Evolutionary conservation across 2,888 invertebrate genomes (phyloP).

Genomic region (Smittia sp.): DNA sequence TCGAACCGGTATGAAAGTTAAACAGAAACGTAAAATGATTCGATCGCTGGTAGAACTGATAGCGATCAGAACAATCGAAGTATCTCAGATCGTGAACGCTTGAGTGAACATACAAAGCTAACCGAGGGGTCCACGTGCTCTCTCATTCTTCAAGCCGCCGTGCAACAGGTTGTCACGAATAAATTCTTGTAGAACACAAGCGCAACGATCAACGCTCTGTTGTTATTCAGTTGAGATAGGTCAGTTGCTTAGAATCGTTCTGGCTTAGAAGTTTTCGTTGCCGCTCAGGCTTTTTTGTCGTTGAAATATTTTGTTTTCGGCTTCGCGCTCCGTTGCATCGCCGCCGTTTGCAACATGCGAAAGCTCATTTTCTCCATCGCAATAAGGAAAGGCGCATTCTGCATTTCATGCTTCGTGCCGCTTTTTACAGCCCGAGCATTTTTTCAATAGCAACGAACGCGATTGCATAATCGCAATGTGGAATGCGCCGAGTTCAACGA

Average conservation of each 20-base stretch:
- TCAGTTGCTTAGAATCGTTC: constrained; percentile 26
- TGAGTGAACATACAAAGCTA: too few relatives aligned
- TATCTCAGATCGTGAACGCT: too few relatives aligned
- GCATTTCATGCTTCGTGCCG: constrained; percentile 15
- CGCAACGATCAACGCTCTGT: neutral
- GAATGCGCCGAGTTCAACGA: constrained; percentile 40
- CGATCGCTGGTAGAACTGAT: too few relatives aligned
- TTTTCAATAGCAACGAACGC: constrained; percentile 11
- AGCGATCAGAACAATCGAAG: too few relatives aligned
- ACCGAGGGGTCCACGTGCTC: too few relatives aligned
- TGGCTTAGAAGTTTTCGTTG: constrained; percentile 30
- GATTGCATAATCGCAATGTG: constrained; percentile 37
- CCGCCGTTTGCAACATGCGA: neutral
- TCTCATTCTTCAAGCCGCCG: neutral
- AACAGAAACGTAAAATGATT: neutral
- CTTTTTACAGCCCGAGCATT: neutral
- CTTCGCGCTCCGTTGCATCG: neutral
- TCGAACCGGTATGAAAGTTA: neutral
- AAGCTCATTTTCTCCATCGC: neutral
- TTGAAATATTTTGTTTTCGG: neutral
- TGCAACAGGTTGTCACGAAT: neutral
- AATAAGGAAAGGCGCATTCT: constrained; percentile 13
- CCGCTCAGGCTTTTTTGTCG: constrained; percentile 24
- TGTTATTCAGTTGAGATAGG: constrained; percentile 30
- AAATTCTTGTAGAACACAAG: too few relatives aligned